phyloP scores from a whole-genome alignment of 2,888 invertebrate species.

The Drosophila mayaguana region DNA sequence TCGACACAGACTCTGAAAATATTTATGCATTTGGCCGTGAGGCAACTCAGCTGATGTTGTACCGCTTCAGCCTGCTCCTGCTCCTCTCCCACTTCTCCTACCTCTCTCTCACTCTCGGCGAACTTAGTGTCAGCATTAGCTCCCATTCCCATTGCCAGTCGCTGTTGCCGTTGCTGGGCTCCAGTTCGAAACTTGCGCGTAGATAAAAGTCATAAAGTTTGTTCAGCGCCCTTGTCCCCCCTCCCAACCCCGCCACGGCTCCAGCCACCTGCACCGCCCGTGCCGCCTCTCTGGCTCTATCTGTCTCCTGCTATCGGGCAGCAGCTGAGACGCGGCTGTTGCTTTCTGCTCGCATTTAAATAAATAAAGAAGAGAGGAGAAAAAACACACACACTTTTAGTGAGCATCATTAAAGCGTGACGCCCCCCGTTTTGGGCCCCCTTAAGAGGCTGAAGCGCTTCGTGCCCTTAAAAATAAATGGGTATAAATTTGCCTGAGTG shows the following conservation, averaged over 20 bases:
- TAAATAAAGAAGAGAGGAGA: constrained; percentile 26
- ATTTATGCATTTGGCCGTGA: constrained; percentile 74
- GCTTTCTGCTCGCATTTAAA: constrained; percentile 55
- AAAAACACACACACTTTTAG: constrained; percentile 24
- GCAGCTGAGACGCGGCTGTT: constrained; percentile 56
- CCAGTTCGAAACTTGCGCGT: constrained; percentile 61
- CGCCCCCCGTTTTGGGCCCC: not conserved
- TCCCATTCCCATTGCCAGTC: constrained; percentile 1
- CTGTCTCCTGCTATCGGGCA: constrained; percentile 22
- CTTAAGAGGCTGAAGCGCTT: constrained; percentile 1
- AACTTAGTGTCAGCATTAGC: constrained; percentile 6
- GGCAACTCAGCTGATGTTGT: constrained; percentile 59
- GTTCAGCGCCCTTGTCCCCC: constrained; percentile 26
- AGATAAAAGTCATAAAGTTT: constrained; percentile 76
- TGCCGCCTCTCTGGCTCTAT: not conserved
- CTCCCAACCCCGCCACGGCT: not conserved
- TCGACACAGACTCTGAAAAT: constrained; percentile 48
- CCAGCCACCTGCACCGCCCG: not conserved
- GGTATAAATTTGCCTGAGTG: constrained; percentile 63
- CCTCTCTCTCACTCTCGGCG: not conserved
- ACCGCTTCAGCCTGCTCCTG: not conserved
- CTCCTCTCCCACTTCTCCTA: not conserved
- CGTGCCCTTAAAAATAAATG: constrained; percentile 51
- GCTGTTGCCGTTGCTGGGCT: constrained; percentile 22
- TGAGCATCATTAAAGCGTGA: constrained; percentile 45